Evolutionary conservation across 2,888 invertebrate species (phyloP).

Genomic region (Oligia strigilis): DNA sequence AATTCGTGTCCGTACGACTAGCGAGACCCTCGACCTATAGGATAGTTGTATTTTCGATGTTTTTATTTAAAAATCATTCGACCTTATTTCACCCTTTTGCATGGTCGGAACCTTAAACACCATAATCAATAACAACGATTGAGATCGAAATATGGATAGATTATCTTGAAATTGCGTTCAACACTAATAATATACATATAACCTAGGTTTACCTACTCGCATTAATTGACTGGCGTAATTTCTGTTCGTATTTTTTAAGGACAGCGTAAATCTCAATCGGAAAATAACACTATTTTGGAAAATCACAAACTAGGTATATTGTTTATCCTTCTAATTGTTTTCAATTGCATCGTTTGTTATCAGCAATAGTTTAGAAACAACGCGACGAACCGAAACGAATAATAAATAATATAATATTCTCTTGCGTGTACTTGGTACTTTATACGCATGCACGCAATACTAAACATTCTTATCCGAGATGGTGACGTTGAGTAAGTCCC

Average conservation of each 20-base stretch:
- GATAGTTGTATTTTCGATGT: no score
- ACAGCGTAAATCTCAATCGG: not conserved
- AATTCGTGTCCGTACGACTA: no score
- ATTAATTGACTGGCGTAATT: not conserved
- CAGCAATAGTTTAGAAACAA: slow-evolving; percentile 50
- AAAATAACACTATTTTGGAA: slow-evolving; percentile 19
- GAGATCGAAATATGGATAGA: not conserved
- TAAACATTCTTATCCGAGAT: slow-evolving; percentile 43
- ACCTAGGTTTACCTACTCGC: no score
- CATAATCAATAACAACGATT: not conserved
- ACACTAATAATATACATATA: not conserved
- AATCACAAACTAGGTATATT: slow-evolving; percentile 5
- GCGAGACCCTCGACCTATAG: no score
- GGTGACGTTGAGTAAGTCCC: slow-evolving; percentile 25
- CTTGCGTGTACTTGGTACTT: slow-evolving; percentile 5
- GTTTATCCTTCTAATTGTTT: slow-evolving; percentile 41
- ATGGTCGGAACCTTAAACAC: no score
- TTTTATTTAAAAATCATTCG: no score
- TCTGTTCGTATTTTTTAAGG: not conserved
- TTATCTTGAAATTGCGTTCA: not conserved
- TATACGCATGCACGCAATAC: slow-evolving; percentile 37
- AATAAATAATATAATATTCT: slow-evolving; percentile 36
- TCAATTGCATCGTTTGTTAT: slow-evolving; percentile 46
- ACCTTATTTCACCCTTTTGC: no score
- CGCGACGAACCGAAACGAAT: slow-evolving; percentile 41